phyloP scores from a whole-genome alignment of 2,113 vertebrate species.

The Acanthochromis polyacanthus region DNA sequence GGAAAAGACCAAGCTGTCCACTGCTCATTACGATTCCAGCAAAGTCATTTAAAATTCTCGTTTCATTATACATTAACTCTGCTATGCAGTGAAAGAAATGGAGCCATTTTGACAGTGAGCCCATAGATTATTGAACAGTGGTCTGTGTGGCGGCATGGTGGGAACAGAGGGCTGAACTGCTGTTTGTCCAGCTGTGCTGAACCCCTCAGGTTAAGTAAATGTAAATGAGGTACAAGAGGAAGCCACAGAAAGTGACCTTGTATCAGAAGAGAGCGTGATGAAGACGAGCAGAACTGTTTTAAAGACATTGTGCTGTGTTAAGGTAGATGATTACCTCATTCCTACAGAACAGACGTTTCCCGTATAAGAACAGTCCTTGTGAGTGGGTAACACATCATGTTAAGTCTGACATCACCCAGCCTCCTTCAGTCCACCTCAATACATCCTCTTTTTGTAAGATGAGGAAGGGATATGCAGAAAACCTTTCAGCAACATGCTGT shows the following conservation, averaged over 20 bases:
- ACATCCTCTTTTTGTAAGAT: no score
- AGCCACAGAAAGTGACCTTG: conserved; percentile 61
- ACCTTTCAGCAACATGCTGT: no score
- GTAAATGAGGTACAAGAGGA: conserved; percentile 62
- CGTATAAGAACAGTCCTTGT: conserved; percentile 24
- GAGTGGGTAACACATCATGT: conserved; percentile 20
- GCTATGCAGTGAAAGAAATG: conserved; percentile 23
- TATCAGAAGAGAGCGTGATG: conserved; percentile 16
- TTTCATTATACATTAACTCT: conserved; percentile 49
- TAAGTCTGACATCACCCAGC: conserved; percentile 17
- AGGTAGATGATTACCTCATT: conserved; percentile 20
- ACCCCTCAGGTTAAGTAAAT: conserved; percentile 55
- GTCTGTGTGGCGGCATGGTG: conserved; percentile 9
- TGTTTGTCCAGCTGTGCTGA: conserved; percentile 61
- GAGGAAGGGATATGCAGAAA: background rate
- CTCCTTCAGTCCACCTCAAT: background rate
- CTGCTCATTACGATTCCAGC: conserved; percentile 54
- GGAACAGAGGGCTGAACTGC: conserved; percentile 16
- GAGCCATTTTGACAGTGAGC: conserved; percentile 26
- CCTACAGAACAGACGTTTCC: conserved; percentile 1
- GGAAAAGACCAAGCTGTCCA: conserved; percentile 63
- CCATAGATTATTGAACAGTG: conserved; percentile 40
- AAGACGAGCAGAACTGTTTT: conserved; percentile 3
- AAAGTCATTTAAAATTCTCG: conserved; percentile 56
- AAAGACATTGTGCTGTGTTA: conserved; percentile 1